Evolutionary conservation across 2,797 vertebrate species (phyloP), one percentile per base, ranked within the genome.

Genomic region (Mormyrops boulengeri): DNA sequence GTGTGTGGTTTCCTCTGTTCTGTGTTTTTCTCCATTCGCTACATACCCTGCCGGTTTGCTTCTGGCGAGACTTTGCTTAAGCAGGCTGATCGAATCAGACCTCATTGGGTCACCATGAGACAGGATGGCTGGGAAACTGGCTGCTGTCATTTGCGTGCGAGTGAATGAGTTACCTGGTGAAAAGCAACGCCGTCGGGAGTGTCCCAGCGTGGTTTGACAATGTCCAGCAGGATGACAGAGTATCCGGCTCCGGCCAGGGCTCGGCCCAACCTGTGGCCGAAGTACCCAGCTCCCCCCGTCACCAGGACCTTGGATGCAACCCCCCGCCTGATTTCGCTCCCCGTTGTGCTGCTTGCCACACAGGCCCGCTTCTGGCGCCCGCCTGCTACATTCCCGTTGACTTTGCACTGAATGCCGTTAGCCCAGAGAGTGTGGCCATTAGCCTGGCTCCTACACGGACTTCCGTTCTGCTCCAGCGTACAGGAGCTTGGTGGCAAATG

Each of bases 261-360:
- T 87, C 94, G 96, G 0, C 96, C 97, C 90, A 99, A 95, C 69
- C 96, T 96, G 90, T 97, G 97, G 0, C 98, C 98, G 80, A 99
- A 96, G 94, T 98, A 99, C 14, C 98, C 98, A 0, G 95, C 96
- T 4, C 98, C 98, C 89, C 98, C 98, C 0, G 98, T 99, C 91
- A 99, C 97, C 92, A 99, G 17, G 30, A 96, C 95, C 94, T 94
- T 98, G 85, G 92, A 93, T 0, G 91, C 77, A 85, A n/a, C 3
- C 1, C 85, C 87, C 9, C 1, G 41, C 0, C 88, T 89, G 90
- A 73, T 53, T 0, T 91, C 80, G 0, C 87, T 87, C 47, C 91
- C 94, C 17, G 93, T 90, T 4, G 91, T 91, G 44, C 91, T 88
- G 0, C 89, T 80, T 41, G 88, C 92, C 19, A 44, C 91, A 90